Conservation (phyloP, 2,888 invertebrate species). For the Chalcosyrphus nemorum region DNA sequence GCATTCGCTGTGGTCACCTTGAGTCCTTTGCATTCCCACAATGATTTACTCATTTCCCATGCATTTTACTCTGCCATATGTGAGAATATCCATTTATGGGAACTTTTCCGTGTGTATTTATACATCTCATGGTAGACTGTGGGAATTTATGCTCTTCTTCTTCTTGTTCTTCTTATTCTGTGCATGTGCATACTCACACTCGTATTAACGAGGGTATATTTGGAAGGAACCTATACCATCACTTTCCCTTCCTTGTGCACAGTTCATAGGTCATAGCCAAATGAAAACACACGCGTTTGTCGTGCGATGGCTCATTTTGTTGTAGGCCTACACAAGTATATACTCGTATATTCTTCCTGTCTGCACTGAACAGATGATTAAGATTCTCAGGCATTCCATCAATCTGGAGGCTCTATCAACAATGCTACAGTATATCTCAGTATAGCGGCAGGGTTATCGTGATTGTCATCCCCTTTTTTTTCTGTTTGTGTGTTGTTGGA, state of each 20-base stretch:
- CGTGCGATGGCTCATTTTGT: conserved; percentile 54
- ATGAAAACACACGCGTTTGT: conserved; percentile 63
- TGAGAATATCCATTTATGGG: conserved; percentile 61
- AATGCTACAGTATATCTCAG: too few species aligned
- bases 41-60: conserved; percentile 51
- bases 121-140: conserved; percentile 41
- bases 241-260: conserved; percentile 12
- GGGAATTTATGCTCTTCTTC: conserved; percentile 51
- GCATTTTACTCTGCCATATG: conserved; percentile 58
- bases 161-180: conserved; percentile 10
- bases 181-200: neutral
- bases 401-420: conserved; percentile 20
- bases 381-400: conserved; percentile 50
- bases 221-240: neutral
- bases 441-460: conserved; percentile 53
- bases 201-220: conserved; percentile 12
- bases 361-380: conserved; percentile 20
- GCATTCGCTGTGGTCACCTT: conserved; percentile 3
- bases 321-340: neutral
- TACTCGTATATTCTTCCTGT: neutral
- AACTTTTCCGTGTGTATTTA: conserved; percentile 47
- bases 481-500: neutral
- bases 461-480: conserved; percentile 41
- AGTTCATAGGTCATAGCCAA: neutral
- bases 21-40: conserved; percentile 40